A percentile compares a stretch with the other conserved stretches of the same genome.
Conservation (phyloP, 2,888 invertebrate species). For the Pandemis heparana region DNA sequence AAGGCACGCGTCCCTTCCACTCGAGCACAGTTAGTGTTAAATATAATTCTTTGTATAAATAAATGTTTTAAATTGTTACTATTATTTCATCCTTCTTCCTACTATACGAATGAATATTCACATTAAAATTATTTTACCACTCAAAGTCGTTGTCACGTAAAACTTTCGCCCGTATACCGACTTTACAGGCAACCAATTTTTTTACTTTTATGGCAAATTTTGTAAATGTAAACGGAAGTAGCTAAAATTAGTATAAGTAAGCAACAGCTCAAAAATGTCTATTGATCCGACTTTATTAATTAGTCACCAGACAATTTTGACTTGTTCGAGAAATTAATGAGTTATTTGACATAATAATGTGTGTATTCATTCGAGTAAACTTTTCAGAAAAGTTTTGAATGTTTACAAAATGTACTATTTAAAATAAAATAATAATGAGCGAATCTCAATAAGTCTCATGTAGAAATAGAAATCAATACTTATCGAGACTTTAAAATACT, state of each 20-base stretch:
- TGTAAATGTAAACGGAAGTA: not conserved
- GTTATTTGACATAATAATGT: not conserved
- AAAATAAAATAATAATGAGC: not conserved
- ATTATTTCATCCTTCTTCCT: too few relatives aligned
- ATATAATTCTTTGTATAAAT: too few relatives aligned
- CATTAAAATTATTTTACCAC: too few relatives aligned
- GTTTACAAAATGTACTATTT: too few relatives aligned
- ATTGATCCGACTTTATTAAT: not conserved
- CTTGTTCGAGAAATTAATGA: not conserved
- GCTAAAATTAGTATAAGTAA: not conserved
- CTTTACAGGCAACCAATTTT: too few relatives aligned
- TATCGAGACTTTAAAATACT: not conserved
- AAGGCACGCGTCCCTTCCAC: too few relatives aligned
- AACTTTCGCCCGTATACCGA: too few relatives aligned
- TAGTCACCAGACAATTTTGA: not conserved
- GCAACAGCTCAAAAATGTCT: not conserved
- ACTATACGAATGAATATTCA: too few relatives aligned
- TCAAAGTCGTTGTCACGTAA: too few relatives aligned
- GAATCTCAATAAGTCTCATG: not conserved
- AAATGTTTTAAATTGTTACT: too few relatives aligned
- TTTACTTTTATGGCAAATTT: slow-evolving; percentile 33
- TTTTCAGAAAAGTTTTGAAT: not conserved
- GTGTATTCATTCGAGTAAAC: not conserved
- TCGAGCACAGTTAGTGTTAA: too few relatives aligned
- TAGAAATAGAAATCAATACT: not conserved